phyloP scores from a whole-genome alignment of 2,888 invertebrate species.

The Patella caerulea region DNA sequence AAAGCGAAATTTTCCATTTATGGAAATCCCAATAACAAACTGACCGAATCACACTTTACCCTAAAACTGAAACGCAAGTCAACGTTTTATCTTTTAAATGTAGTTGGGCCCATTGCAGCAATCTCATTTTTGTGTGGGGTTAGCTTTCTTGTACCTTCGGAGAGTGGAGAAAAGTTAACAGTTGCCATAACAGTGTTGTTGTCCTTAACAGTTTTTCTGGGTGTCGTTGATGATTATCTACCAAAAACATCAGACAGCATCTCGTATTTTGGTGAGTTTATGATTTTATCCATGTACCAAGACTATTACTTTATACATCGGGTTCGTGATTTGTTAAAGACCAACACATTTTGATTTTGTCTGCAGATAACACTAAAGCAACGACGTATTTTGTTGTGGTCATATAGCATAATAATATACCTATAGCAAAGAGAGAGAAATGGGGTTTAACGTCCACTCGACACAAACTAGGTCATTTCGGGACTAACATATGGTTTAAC shows the following conservation, averaged over 20 bases:
- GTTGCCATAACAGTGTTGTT: slow-evolving; percentile 18
- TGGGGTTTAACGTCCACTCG: too few relatives aligned
- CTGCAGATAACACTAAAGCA: too few relatives aligned
- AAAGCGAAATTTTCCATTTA: background rate
- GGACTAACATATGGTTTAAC: too few relatives aligned
- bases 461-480: too few relatives aligned
- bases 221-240: slow-evolving; percentile 12
- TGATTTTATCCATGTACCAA: background rate
- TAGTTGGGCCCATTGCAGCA: background rate
- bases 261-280: slow-evolving; percentile 19
- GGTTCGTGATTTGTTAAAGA: too few relatives aligned
- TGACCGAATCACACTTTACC: background rate
- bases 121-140: slow-evolving; percentile 12
- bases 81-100: background rate
- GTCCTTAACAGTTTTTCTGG: slow-evolving; percentile 13
- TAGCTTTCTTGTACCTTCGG: slow-evolving; percentile 21
- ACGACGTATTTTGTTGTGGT: too few relatives aligned
- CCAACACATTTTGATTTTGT: too few relatives aligned
- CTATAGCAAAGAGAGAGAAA: too few relatives aligned
- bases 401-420: too few relatives aligned
- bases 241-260: slow-evolving; percentile 18
- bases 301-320: too few relatives aligned
- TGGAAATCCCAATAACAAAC: background rate
- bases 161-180: slow-evolving; percentile 23
- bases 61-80: background rate